These are phyloP conservation scores for Barnardius zonarius DNA, from an alignment of 2,113 vertebrate species.

Conservation along the genomic window DNA sequence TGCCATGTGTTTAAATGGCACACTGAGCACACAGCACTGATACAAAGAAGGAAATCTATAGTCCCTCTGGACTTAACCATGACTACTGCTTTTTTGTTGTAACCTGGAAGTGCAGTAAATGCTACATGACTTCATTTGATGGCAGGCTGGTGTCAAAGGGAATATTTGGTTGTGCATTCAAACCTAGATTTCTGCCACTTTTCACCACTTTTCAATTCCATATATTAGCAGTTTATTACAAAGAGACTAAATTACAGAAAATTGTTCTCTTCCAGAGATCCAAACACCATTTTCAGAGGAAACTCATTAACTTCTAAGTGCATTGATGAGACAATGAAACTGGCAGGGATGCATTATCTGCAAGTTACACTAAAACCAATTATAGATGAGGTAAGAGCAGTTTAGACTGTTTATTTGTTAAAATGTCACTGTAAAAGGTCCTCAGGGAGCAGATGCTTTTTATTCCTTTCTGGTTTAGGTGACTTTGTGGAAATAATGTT, in stretches of 20 bases:
- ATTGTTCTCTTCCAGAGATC: constrained; percentile 82
- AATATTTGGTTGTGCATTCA: not conserved
- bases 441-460: not conserved
- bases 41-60: not conserved
- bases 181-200: not conserved
- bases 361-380: constrained; percentile 94
- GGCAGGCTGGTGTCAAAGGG: not conserved
- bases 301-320: constrained; percentile 98
- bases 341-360: constrained; percentile 97
- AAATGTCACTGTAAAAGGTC: not conserved
- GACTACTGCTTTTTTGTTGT: not conserved
- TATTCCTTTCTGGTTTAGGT: not conserved
- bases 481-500: not conserved
- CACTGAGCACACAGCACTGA: not conserved
- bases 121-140: not conserved
- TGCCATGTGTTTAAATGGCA: not conserved
- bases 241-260: constrained; percentile 8
- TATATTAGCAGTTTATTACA: not conserved
- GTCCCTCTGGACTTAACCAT: not conserved
- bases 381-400: constrained; percentile 88
- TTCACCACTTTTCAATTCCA: not conserved
- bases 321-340: constrained; percentile 98
- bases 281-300: constrained; percentile 98
- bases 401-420: not conserved
- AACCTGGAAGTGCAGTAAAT: not conserved